A percentile compares a stretch with the other conserved stretches of the same genome.
Conservation (phyloP, 2,113 vertebrate species). For the Arenaria interpres region DNA sequence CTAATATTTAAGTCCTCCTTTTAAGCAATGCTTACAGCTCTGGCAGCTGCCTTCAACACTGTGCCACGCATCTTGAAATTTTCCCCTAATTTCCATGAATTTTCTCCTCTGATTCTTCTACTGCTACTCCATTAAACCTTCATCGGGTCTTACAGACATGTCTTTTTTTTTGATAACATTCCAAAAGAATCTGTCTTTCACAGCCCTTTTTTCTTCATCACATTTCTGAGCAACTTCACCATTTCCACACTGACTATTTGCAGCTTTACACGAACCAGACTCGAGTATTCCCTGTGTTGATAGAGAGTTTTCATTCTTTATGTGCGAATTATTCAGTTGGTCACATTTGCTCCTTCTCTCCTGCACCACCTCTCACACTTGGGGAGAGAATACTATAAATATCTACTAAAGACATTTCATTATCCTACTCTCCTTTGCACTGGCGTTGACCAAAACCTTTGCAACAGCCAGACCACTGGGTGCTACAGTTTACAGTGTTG, state of each 20-base stretch:
- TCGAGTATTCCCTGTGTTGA: neutral
- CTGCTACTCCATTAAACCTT: neutral
- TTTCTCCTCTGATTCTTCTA: neutral
- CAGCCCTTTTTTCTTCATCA: neutral
- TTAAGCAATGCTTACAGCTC: neutral
- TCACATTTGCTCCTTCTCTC: neutral
- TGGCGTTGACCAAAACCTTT: neutral
- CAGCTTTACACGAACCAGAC: neutral
- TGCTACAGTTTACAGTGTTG: neutral
- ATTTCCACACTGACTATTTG: neutral
- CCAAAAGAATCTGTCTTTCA: neutral
- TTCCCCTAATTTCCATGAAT: neutral
- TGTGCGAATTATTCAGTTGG: neutral
- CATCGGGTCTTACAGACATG: neutral
- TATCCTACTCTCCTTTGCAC: neutral
- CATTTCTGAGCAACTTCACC: neutral
- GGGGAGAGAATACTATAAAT: neutral
- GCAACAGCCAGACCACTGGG: neutral
- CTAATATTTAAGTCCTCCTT: neutral
- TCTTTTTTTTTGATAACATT: neutral
- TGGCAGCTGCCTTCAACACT: neutral
- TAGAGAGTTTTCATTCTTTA: neutral
- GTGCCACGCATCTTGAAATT: neutral
- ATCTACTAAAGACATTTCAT: neutral
- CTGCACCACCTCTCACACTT: neutral